These are phyloP conservation scores for Epinotia ramella DNA, from an alignment of 2,888 invertebrate genomes.

Conservation along the genomic window DNA sequence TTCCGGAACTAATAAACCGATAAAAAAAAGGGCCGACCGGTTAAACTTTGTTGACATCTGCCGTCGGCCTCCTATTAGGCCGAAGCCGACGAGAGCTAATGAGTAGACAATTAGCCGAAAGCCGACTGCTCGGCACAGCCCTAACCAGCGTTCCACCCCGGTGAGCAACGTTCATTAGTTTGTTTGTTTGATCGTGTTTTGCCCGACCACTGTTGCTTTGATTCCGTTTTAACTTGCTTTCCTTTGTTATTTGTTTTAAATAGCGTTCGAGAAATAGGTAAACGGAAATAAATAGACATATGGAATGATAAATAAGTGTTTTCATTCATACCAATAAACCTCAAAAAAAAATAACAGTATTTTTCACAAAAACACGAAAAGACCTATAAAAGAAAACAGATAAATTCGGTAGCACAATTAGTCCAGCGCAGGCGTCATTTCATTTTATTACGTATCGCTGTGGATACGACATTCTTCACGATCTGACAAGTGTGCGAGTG, in stretches of 20 bases:
- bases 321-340: background rate
- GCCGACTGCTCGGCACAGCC: slow-evolving; percentile 12
- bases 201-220: slow-evolving; percentile 30
- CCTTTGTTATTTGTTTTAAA: slow-evolving; percentile 25
- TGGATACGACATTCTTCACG: too few species aligned
- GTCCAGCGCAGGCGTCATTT: too few species aligned
- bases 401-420: too few species aligned
- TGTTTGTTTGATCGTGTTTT: background rate
- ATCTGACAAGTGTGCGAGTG: too few species aligned
- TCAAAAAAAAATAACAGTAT: background rate
- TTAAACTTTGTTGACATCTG: background rate
- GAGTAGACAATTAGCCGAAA: slow-evolving; percentile 4
- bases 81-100: background rate
- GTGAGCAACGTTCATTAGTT: slow-evolving; percentile 31
- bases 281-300: background rate
- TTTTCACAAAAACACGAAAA: too few species aligned
- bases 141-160: slow-evolving; percentile 15
- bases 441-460: too few species aligned
- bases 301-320: background rate
- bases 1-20: too few species aligned
- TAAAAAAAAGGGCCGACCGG: too few species aligned
- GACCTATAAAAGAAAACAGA: too few species aligned
- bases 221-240: slow-evolving; percentile 32
- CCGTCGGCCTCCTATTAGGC: background rate
- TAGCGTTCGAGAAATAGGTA: slow-evolving; percentile 3